Base-by-base conservation (phyloP, 1,140 invertebrate genomes). In the Lepeophtheirus salmonis region DNA sequence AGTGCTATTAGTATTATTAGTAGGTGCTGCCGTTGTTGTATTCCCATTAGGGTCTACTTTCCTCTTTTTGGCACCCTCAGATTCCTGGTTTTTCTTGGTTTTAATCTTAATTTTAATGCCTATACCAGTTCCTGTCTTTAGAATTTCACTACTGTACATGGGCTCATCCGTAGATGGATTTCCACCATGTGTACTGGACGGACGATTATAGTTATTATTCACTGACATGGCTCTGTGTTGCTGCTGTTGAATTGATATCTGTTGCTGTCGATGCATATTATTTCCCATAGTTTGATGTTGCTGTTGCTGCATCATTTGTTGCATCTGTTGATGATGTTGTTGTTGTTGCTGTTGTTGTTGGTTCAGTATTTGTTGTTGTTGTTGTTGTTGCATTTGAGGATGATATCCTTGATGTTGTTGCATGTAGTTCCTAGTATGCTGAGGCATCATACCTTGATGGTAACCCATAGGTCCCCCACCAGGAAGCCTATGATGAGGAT, bases 31-130 rank as follows among this genome's bases (percentile, higher is more conserved):
- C 6, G 6, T 41, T 41, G 30, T 41, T 41, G 30, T n/a, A 10
- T 6, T 41, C n/a, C 6, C 6, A 41, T 6, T 41, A n/a, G n/a
- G 30, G 30, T 52, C 50, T 12, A 16, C 4, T 16, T 52, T 52
- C 10, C 50, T 52, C 21, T 52, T 52, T 22, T 52, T 52, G 4
- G 6, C 50, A 21, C n/a, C n/a, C 25, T 21, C 23, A 25, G 21
- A 23, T 17, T 57, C 55, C 16, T 41, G 16, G 16, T 41, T 41
- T 4, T 26, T 41, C 25, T 25, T 25, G 6, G 21, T 57, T 57
- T 30, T 57, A 21, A 57, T 57, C 16, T 57, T 57, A 14, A 57
- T 26, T 20, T 57, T 57, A 23, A 57, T 57, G 13, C 55, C 55
- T 13, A 57, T 30, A 21, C 55, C 55, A 14, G 16, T 25, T 2